Percentiles rank a stretch among this genome's conserved stretches.
phyloP scores from a whole-genome alignment of 1,140 invertebrate species.

The Nilaparvata lugens region DNA sequence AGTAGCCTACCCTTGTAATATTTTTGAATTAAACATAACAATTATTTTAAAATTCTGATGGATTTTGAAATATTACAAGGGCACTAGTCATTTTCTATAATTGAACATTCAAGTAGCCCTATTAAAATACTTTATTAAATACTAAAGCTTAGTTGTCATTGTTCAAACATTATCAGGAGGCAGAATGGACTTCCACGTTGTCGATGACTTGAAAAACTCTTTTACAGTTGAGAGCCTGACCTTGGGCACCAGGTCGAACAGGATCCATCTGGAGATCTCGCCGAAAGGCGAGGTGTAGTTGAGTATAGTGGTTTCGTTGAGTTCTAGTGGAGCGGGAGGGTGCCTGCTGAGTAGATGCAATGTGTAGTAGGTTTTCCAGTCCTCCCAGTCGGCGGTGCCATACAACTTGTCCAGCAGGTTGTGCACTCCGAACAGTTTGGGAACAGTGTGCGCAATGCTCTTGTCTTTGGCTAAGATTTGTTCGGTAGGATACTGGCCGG shows the following conservation, averaged over 20 bases:
- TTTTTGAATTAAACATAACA: no score
- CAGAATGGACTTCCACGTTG: no score
- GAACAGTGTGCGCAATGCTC: conserved; percentile 27
- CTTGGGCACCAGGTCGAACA: conserved; percentile 27
- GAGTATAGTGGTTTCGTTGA: conserved; percentile 25
- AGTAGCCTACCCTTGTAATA: no score
- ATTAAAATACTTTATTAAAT: no score
- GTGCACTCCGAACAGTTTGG: conserved; percentile 28
- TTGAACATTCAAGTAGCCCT: no score
- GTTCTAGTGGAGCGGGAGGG: conserved; percentile 15
- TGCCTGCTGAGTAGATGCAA: conserved; percentile 29
- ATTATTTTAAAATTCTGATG: no score
- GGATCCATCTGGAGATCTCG: conserved; percentile 26
- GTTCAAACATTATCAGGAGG: no score
- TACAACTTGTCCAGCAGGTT: conserved; percentile 26
- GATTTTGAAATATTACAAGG: no score
- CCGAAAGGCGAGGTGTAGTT: conserved; percentile 26
- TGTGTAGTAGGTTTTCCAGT: conserved; percentile 24
- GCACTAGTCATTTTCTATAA: no score
- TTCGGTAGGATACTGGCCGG: conserved; percentile 29
- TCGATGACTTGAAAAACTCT: no score
- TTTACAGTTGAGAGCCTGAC: no score
- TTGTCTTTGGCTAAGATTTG: conserved; percentile 25
- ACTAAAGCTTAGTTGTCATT: no score
- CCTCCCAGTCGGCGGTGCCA: conserved; percentile 16